Evolutionary conservation across 2,797 vertebrate genomes (phyloP), one percentile per base, ranked within the genome.

Genomic region (Sebastes minor): DNA sequence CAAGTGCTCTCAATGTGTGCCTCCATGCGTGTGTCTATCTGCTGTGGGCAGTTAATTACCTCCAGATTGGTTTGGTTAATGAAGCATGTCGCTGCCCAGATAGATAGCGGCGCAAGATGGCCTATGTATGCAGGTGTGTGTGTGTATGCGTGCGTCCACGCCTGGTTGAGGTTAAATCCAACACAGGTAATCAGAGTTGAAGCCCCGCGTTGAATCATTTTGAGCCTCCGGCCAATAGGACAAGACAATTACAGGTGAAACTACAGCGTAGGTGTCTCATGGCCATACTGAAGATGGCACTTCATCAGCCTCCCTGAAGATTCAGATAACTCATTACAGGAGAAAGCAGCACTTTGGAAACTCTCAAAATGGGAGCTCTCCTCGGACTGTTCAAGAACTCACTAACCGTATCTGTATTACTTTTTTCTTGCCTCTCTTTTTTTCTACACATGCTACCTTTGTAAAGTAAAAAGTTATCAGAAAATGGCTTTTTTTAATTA

Each of bases 21-120:
- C 74, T 75, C 60, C 60, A 70, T 62, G 78, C 55, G 5, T 85
- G 81, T 72, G 79, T 88, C 74, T 89, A 53, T 88, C 80, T 90
- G 84, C 64, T 83, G 83, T 80, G 91, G 90, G 87, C 90, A 93
- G 92, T 92, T 96, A 96, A 95, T 96, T 95, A 95, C 89, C 92
- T 92, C 87, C 84, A 92, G 92, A 95, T 95, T 94, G 95, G 92
- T 95, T 94, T 94, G 94, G 89, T 92, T 95, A 96, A 96, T 96
- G 94, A 95, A 95, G 92, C 94, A 76, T 90, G 83, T 69, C 71
- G 74, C 90, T 77, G 83, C 84, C 25, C 65, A 89, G 90, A 92
- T 91, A 66, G 91, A 90, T 93, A 73, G 84, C 78, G 20, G 87
- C 74, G 82, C 61, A 71, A 77, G 87, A 81, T 82, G 83, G 76